A percentile compares a stretch with the other conserved stretches of the same genome.
phyloP scores from a whole-genome alignment of 2,113 vertebrate genomes.

The Cephalopterus ornatus region DNA sequence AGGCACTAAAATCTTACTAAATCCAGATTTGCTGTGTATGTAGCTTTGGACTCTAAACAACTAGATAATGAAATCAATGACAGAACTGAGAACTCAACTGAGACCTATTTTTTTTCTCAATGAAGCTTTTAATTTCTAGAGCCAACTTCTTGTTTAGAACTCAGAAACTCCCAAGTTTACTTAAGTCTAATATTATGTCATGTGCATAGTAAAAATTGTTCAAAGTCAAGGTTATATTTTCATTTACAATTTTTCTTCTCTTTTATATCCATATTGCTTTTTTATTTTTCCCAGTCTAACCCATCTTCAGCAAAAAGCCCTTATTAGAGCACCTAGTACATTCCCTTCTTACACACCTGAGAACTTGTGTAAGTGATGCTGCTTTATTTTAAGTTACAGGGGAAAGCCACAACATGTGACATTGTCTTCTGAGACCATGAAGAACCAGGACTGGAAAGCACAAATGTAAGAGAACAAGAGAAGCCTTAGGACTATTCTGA shows the following conservation, averaged over 20 bases:
- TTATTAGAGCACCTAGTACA: not conserved
- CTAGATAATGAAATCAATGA: not conserved
- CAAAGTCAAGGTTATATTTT: not conserved
- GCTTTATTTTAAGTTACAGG: not conserved
- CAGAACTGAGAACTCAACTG: not conserved
- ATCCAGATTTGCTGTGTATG: not conserved
- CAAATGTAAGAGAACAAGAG: not conserved
- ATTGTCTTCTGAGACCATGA: not conserved
- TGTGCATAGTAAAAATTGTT: not conserved
- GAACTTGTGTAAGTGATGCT: not conserved
- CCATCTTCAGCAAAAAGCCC: not conserved
- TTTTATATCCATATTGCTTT: not conserved
- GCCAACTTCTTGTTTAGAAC: not conserved
- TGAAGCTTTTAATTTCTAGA: not conserved
- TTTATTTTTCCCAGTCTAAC: not conserved
- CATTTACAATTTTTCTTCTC: not conserved
- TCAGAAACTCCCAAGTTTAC: not conserved
- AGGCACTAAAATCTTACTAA: not conserved
- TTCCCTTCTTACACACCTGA: not conserved
- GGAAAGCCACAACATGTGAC: not conserved
- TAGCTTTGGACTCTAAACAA: not conserved
- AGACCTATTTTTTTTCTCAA: not conserved
- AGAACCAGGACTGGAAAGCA: not conserved
- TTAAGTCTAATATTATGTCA: not conserved
- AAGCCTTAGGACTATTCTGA: not conserved